A percentile compares a stretch with the other conserved stretches of the same genome.
Conservation (phyloP, 2,888 invertebrate genomes). For the Geophilus truncorum region DNA sequence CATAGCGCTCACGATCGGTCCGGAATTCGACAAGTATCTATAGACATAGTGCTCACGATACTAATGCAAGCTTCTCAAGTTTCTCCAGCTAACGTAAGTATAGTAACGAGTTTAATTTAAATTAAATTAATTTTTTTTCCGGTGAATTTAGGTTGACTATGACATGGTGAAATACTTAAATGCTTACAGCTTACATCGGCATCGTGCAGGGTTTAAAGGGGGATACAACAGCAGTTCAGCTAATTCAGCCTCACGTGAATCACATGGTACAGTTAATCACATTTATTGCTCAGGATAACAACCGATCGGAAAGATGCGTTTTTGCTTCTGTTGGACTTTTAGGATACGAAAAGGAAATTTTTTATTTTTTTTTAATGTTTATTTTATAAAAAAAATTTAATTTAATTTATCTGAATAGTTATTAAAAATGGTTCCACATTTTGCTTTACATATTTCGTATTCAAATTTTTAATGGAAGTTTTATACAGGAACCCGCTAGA, state of each 20-base stretch:
- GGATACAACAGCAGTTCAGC: constrained; percentile 57
- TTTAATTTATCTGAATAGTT: too few species aligned
- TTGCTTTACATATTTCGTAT: too few species aligned
- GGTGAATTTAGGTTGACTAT: constrained; percentile 62
- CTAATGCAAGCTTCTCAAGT: constrained; percentile 85
- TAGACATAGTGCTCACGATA: constrained; percentile 74
- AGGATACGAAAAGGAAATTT: too few species aligned
- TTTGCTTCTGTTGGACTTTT: constrained; percentile 82
- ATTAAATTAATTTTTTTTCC: constrained; percentile 6
- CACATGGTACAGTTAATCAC: constrained; percentile 87
- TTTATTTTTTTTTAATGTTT: too few species aligned
- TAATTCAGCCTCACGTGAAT: constrained; percentile 79
- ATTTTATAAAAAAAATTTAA: too few species aligned
- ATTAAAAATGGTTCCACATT: too few species aligned
- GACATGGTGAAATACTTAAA: constrained; percentile 96
- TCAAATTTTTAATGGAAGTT: too few species aligned
- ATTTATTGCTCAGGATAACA: constrained; percentile 74
- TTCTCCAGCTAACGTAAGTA: constrained; percentile 74
- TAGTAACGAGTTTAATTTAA: too few species aligned
- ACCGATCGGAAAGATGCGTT: constrained; percentile 79
- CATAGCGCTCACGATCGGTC: constrained; percentile 89
- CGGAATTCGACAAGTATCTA: constrained; percentile 89
- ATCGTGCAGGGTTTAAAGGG: constrained; percentile 95
- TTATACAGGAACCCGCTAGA: too few species aligned
- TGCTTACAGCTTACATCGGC: constrained; percentile 95